Base-by-base conservation (phyloP, 2,113 vertebrate genomes). In the Gallinago media region DNA sequence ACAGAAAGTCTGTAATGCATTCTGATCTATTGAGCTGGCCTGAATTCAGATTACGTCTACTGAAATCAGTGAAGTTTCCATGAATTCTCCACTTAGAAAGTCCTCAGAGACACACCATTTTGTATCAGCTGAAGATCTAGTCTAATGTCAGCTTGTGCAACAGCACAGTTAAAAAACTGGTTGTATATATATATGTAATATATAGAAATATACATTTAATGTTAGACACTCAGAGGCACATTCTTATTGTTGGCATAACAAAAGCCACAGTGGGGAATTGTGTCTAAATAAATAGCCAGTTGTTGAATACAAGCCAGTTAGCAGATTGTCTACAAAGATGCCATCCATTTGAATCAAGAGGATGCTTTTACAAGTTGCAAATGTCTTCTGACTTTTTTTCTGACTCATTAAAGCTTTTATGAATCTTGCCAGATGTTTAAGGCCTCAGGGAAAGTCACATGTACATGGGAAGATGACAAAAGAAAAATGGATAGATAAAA, bases 331-430 rank as follows among this genome's bases (percentile, higher is more conserved):
- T 95, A 88, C 63, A 91, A 96, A 95, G 79, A 95, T 86, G 70
- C 67, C 26, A 74, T 94, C 75, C 63, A 50, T 97, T 96, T 96
- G 68, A 95, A 92, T 89, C 55, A 97, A 76, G 42, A 73, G 62
- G 85, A 92, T 82, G 88, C 55, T 95, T 97, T 96, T 97, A 95
- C 36, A 96, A 96, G 62, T 94, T 96, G 59, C 54, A 97, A 97
- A 97, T 96, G 56, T 95, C 94, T 93, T 95, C 56, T 96, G 88
- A 96, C 58, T 96, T 95, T 65, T 65, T 94, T 96, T 97, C 61
- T 88, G 58, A 96, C 61, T 97, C 94, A 89, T 95, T 96, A 94
- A 96, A 96, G 49, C 56, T 94, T 96, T 91, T 91, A 73, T 88
- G 62, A 97, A 95, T 88, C 55, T 85, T 89, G 46, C 71, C 96